Conservation (phyloP, 2,888 invertebrate species). For the Masnerella sp. region DNA sequence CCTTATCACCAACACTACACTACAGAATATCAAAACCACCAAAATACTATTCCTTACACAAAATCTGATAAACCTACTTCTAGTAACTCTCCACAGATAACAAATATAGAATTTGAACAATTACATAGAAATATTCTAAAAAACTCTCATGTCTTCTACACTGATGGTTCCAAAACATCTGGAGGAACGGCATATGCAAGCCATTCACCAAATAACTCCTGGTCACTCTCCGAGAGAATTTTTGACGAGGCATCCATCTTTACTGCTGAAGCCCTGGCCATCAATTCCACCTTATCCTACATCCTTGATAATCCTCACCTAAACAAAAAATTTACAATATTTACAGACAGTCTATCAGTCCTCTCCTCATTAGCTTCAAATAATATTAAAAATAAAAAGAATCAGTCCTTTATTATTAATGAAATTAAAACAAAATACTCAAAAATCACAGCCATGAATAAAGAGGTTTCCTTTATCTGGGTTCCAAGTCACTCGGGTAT, state of each 20-base stretch:
- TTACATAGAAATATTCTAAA: neutral
- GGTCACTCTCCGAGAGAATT: neutral
- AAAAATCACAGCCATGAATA: neutral
- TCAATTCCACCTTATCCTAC: neutral
- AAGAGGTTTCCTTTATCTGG: neutral
- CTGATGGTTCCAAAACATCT: neutral
- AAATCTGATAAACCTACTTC: neutral
- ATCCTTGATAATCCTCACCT: neutral
- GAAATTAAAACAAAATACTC: neutral
- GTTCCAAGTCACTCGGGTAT: neutral
- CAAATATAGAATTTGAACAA: neutral
- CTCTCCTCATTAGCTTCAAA: neutral
- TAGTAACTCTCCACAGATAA: no score
- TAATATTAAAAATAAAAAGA: neutral
- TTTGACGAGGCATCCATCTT: neutral
- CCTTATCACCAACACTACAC: neutral
- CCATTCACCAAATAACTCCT: neutral
- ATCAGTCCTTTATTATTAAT: neutral
- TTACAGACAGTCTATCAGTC: neutral
- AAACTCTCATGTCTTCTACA: neutral
- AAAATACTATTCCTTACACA: neutral
- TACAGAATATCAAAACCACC: neutral
- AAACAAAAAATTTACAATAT: neutral
- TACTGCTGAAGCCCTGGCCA: conserved; percentile 3
- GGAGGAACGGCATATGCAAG: neutral